These are phyloP conservation scores for Rutpela maculata DNA, from an alignment of 2,888 invertebrate species.

Conservation along the genomic window DNA sequence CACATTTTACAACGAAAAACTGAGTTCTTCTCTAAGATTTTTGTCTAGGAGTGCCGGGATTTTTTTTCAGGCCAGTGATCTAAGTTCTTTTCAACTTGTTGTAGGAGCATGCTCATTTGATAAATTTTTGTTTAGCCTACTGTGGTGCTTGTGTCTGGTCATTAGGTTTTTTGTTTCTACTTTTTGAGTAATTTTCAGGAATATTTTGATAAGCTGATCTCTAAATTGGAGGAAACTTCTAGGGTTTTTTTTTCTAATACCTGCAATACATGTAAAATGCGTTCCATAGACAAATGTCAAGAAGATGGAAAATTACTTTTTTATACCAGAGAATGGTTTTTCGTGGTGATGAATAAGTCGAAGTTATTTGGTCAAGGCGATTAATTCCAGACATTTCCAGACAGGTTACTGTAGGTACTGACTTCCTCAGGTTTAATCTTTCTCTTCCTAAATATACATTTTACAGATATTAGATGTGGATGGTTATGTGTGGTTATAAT, in stretches of 20 bases:
- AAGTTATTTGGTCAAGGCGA: constrained; percentile 63
- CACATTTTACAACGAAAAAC: too few relatives aligned
- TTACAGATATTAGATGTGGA: constrained; percentile 52
- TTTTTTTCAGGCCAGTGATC: too few relatives aligned
- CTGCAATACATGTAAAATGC: constrained; percentile 14
- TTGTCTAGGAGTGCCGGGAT: too few relatives aligned
- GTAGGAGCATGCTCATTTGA: too few relatives aligned
- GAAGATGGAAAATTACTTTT: constrained; percentile 62
- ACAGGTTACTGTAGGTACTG: constrained; percentile 17
- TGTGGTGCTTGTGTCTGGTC: constrained; percentile 15
- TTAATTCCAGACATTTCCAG: constrained; percentile 61
- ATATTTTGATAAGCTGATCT: not conserved
- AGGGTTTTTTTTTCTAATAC: too few relatives aligned
- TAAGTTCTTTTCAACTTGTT: too few relatives aligned
- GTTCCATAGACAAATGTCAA: constrained; percentile 34
- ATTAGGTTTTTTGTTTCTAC: constrained; percentile 10
- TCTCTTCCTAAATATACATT: constrained; percentile 51
- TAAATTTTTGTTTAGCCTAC: not conserved
- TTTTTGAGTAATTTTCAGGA: not conserved
- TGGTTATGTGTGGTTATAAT: constrained; percentile 62
- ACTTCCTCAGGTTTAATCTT: constrained; percentile 38
- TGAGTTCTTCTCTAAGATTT: too few relatives aligned
- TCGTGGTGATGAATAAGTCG: constrained; percentile 62
- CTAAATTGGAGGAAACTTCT: not conserved
- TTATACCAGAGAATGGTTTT: constrained; percentile 66